Evolutionary conservation across 37 sponge, comb jelly and placozoan genomes (phyloP).

Genomic region (Spongilla lacustris): DNA sequence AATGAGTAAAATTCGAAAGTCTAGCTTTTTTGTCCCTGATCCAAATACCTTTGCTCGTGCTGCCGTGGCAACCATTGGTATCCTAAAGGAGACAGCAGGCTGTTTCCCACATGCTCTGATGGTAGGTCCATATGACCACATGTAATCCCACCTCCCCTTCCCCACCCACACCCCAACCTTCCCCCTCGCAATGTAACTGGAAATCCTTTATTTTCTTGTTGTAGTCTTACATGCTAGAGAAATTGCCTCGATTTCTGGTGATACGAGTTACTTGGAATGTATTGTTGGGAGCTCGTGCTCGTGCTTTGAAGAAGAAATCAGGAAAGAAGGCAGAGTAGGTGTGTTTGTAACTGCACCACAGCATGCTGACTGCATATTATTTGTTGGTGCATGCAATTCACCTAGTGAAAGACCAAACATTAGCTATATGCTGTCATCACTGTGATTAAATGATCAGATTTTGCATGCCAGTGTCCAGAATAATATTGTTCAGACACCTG

Average conservation of each 20-base stretch:
- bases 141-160: no score
- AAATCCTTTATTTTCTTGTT: no score
- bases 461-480: no score
- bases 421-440: no score
- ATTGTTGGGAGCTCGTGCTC: background rate
- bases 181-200: no score
- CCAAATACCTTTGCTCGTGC: constrained; percentile 14
- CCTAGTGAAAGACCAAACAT: no score
- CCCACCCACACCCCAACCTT: no score
- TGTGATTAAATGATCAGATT: no score
- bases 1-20: constrained; percentile 1
- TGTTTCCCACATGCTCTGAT: constrained; percentile 33
- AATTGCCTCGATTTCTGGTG: background rate
- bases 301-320: background rate
- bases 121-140: constrained; percentile 7
- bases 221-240: background rate
- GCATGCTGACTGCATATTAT: no score
- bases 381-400: no score
- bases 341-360: no score
- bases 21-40: constrained; percentile 2
- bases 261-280: background rate
- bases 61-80: constrained; percentile 55
- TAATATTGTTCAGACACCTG: no score
- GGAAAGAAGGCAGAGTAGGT: background rate
- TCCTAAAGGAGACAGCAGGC: constrained; percentile 24